phyloP scores from a whole-genome alignment of 2,797 vertebrate genomes.

The Clarias platycephalus region DNA sequence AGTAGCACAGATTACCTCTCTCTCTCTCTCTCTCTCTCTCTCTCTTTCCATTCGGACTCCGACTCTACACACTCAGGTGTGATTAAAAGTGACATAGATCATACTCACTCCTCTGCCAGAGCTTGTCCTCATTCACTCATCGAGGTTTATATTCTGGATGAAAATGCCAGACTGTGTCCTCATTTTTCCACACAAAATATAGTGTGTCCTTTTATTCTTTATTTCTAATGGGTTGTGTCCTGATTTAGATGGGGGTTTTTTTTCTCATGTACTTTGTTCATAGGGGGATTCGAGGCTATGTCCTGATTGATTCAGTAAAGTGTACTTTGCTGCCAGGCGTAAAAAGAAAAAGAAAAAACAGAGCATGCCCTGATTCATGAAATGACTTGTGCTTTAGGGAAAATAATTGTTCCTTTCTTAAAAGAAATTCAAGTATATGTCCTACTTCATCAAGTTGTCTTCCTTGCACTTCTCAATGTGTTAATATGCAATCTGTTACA shows the following conservation, averaged over 20 bases:
- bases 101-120: neutral
- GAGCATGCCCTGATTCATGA: conserved; percentile 1
- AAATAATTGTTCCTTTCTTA: neutral
- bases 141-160: neutral
- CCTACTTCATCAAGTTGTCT: neutral
- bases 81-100: neutral
- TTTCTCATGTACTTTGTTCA: neutral
- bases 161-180: neutral
- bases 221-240: neutral
- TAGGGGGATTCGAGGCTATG: neutral
- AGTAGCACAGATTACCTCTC: neutral
- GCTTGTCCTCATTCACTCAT: neutral
- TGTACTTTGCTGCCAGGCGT: neutral
- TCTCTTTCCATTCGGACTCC: neutral
- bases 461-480: neutral
- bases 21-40: too few species aligned
- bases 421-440: neutral
- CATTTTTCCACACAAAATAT: neutral
- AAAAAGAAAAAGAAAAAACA: neutral
- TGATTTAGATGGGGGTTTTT: neutral
- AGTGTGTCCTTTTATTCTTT: neutral
- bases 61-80: neutral
- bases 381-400: neutral
- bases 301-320: conserved; percentile 13
- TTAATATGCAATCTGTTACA: neutral